Evolutionary conservation across 1,140 invertebrate species (phyloP).

Genomic region (Panulirus ornatus): DNA sequence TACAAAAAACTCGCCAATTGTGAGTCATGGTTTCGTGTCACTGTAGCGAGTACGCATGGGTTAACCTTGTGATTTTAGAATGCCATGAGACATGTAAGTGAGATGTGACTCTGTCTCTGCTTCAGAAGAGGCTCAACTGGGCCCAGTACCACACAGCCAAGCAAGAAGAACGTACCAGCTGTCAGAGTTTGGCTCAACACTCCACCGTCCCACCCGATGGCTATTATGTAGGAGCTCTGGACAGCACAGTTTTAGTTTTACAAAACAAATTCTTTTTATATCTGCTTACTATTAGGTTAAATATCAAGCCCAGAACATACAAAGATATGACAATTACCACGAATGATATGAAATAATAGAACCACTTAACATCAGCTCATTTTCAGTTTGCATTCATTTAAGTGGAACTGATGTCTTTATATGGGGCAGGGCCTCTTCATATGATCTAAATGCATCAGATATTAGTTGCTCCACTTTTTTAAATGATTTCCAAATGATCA

Average conservation of each 20-base stretch:
- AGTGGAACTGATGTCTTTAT: no score
- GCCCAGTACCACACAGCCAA: constrained; percentile 23
- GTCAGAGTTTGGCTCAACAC: constrained; percentile 49
- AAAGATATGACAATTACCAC: no score
- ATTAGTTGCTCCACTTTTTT: no score
- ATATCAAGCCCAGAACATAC: neutral
- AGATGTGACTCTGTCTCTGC: constrained; percentile 16
- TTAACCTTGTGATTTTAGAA: neutral
- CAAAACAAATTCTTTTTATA: neutral
- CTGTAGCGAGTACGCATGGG: neutral
- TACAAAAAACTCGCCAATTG: neutral
- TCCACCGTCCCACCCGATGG: constrained; percentile 30
- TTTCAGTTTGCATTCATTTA: no score
- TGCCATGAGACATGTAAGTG: neutral
- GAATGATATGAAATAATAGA: no score
- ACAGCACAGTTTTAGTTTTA: constrained; percentile 33
- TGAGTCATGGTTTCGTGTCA: neutral
- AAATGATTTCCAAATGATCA: no score
- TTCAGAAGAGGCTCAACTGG: constrained; percentile 38
- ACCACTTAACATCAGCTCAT: no score
- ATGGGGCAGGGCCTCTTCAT: no score
- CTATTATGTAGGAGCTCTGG: constrained; percentile 31
- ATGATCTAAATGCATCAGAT: no score
- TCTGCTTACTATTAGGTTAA: neutral
- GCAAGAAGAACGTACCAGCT: constrained; percentile 25